Evolutionary conservation across 1,140 invertebrate genomes (phyloP), one percentile per base, ranked within the genome.

Genomic region (Aphidius gifuensis): DNA sequence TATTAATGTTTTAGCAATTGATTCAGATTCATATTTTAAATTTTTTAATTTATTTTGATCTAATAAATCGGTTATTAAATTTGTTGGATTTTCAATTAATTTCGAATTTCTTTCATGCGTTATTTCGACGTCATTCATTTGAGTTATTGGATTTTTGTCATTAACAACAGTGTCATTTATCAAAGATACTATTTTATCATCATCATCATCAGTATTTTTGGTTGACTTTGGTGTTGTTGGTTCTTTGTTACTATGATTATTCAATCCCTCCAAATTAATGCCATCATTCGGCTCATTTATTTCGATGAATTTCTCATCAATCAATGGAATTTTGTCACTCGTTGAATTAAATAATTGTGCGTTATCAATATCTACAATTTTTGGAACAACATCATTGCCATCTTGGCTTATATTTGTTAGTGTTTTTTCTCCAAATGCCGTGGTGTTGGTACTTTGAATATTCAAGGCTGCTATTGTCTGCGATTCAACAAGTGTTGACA

Each of bases 111-210:
- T 62, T 62, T 6, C 9, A 46, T 39, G 50, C 42, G 9, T 63
- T 59, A 53, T 54, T 42, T 6, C 42, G 21, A 64, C 70, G 6
- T 67, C 68, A 47, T 68, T 64, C 4, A 66, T 64, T 46, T 67
- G 42, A 8, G 58, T 71, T 21, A 68, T 73, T 9, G 61, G 54
- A 2, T 32, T 23, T 39, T 69, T 67, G 47, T 74, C 73, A 58
- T 79, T 79, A 0, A 79, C 75, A 48, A 72, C 67, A 1, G 76
- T 79, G 50, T 79, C 77, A 5, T 75, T 74, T 9, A 70, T 68
- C 16, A 79, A 60, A 6, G 77, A 79, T 11, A 76, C 67, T 6
- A 43, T 43, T n/a, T 48, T 32, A 6, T 54, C 39, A 9, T 32
- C 23, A 32, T 32, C 23, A 32, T 32, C 23, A 32, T 16, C 16